A percentile compares a stretch with the other conserved stretches of the same genome.
These are phyloP conservation scores for Sapayoa aenigma DNA, from an alignment of 2,113 vertebrate species.

Conservation along the genomic window DNA sequence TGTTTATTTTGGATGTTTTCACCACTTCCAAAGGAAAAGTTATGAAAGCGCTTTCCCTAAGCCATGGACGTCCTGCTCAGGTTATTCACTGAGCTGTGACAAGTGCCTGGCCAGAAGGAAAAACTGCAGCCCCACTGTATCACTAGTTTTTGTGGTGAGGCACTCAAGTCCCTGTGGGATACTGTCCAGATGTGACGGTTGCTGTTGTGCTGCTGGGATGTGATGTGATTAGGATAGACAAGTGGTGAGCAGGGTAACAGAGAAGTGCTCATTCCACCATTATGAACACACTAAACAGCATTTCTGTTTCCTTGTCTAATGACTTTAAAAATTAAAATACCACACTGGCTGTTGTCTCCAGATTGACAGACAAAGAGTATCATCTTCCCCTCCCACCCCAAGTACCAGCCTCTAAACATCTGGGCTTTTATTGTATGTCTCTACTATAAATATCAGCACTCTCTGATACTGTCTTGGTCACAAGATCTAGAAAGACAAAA, in stretches of 20 bases:
- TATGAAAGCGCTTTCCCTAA: background rate
- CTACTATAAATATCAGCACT: background rate
- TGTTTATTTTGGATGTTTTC: background rate
- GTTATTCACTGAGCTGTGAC: background rate
- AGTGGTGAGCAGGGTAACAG: background rate
- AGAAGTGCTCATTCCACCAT: background rate
- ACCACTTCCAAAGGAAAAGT: background rate
- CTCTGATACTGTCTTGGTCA: background rate
- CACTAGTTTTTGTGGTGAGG: background rate
- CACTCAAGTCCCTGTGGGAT: accelerated
- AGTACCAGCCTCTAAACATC: background rate
- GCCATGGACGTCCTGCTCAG: background rate
- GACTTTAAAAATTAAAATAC: background rate
- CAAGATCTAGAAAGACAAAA: background rate
- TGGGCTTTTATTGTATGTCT: background rate
- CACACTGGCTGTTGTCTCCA: background rate
- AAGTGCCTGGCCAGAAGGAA: background rate
- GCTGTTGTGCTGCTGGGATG: background rate
- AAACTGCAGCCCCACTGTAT: background rate
- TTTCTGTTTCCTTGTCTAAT: background rate
- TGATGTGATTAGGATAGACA: background rate
- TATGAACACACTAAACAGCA: background rate
- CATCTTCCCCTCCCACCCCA: background rate
- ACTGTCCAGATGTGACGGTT: background rate
- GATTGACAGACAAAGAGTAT: background rate